These are phyloP conservation scores for Mus caroli DNA, from an alignment of 2,797 vertebrate genomes.

Conservation along the genomic window DNA sequence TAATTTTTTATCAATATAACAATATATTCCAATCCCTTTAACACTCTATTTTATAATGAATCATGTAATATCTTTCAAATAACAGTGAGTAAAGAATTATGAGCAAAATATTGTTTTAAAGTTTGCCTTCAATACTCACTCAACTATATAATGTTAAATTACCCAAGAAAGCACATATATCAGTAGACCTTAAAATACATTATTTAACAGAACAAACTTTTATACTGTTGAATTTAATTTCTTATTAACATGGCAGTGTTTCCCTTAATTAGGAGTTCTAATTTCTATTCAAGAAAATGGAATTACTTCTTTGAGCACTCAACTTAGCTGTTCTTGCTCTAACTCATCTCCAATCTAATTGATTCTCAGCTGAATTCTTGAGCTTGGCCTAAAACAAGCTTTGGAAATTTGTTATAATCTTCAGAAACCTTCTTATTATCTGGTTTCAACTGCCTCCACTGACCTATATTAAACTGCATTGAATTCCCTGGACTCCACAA, in stretches of 20 bases:
- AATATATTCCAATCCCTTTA: no score
- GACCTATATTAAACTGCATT: not conserved
- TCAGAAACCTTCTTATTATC: not conserved
- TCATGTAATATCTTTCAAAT: not conserved
- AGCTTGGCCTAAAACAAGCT: not conserved
- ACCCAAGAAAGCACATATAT: conserved; percentile 2
- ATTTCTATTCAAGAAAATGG: not conserved
- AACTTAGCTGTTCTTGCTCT: not conserved
- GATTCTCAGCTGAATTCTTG: not conserved
- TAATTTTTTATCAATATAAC: not conserved
- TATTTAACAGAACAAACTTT: not conserved
- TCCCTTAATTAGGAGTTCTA: conserved; percentile 27
- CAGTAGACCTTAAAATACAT: not conserved
- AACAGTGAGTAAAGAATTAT: not conserved
- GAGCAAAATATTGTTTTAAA: not conserved
- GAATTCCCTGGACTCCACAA: not conserved
- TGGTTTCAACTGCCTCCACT: not conserved
- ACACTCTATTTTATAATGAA: not conserved
- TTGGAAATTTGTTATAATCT: not conserved
- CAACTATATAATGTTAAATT: not conserved
- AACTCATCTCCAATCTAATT: not conserved
- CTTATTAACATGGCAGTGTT: conserved; percentile 2
- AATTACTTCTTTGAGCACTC: not conserved
- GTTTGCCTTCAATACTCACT: not conserved
- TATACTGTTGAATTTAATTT: not conserved